Percentiles rank a stretch among this genome's conserved stretches.
Conservation (phyloP, 2,113 vertebrate species). For the Callipepla squamata region DNA sequence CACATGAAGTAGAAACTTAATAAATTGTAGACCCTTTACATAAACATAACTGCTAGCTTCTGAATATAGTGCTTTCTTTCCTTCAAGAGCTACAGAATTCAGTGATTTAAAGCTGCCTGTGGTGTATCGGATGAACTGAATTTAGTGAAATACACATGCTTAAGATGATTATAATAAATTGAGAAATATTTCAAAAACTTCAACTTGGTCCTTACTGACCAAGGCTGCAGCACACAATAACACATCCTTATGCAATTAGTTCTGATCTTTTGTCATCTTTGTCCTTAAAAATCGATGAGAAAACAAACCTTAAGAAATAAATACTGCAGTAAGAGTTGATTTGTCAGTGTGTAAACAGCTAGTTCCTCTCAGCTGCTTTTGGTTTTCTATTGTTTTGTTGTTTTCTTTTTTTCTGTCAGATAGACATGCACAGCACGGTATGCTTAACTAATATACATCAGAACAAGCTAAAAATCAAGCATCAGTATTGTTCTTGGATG, state of each 20-base stretch:
- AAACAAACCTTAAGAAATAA: neutral
- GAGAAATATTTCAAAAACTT: neutral
- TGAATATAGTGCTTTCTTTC: neutral
- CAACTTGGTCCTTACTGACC: neutral
- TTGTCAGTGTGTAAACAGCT: neutral
- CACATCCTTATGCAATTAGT: neutral
- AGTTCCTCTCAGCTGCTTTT: neutral
- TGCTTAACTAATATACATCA: neutral
- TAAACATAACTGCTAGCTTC: neutral
- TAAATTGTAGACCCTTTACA: neutral
- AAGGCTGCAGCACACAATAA: rapidly evolving
- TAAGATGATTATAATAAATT: neutral
- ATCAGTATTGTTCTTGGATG: neutral
- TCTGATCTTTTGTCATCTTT: neutral
- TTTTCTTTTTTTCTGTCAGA: neutral
- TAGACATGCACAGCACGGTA: neutral
- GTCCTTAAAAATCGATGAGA: neutral
- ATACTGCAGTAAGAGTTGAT: neutral
- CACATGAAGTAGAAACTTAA: neutral
- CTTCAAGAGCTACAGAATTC: neutral
- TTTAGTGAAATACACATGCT: neutral
- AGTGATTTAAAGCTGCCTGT: neutral
- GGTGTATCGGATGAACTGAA: neutral
- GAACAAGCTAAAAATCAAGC: neutral
- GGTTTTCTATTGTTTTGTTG: neutral